A percentile compares a stretch with the other conserved stretches of the same genome.
These are phyloP conservation scores for Eumaeus atala DNA, from an alignment of 1,140 invertebrate genomes.

Conservation along the genomic window DNA sequence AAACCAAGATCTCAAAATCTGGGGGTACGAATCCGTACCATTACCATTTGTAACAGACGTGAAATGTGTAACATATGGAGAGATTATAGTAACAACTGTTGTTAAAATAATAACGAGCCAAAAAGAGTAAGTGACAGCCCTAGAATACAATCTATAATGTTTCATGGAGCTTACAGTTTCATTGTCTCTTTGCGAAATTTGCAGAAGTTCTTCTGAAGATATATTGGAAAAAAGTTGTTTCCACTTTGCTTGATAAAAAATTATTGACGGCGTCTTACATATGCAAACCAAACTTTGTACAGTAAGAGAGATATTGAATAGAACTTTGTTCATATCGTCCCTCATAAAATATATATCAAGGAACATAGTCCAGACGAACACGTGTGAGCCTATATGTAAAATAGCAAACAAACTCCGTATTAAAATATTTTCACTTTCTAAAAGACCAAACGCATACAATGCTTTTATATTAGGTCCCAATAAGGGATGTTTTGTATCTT, in stretches of 20 bases:
- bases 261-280: conserved; percentile 33
- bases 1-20: conserved; percentile 53
- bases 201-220: conserved; percentile 27
- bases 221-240: conserved; percentile 17
- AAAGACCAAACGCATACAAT: conserved; percentile 45
- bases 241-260: conserved; percentile 21
- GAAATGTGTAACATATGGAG: conserved; percentile 38
- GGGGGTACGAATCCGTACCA: conserved; percentile 34
- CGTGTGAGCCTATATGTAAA: conserved; percentile 29
- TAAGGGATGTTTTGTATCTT: conserved; percentile 42
- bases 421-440: conserved; percentile 31
- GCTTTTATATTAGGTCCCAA: conserved; percentile 48
- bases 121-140: conserved; percentile 38
- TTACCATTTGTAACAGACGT: conserved; percentile 26
- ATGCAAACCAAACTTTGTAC: conserved; percentile 32
- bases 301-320: conserved; percentile 43
- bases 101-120: conserved; percentile 39
- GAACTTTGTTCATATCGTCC: conserved; percentile 37
- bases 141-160: conserved; percentile 39
- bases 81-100: conserved; percentile 24
- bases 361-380: conserved; percentile 41
- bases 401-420: conserved; percentile 26
- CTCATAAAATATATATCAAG: conserved; percentile 40
- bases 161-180: conserved; percentile 25
- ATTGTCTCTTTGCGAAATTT: conserved; percentile 22